Base-by-base conservation (phyloP, 2,888 invertebrate genomes). In the Aphodius sticticus region DNA sequence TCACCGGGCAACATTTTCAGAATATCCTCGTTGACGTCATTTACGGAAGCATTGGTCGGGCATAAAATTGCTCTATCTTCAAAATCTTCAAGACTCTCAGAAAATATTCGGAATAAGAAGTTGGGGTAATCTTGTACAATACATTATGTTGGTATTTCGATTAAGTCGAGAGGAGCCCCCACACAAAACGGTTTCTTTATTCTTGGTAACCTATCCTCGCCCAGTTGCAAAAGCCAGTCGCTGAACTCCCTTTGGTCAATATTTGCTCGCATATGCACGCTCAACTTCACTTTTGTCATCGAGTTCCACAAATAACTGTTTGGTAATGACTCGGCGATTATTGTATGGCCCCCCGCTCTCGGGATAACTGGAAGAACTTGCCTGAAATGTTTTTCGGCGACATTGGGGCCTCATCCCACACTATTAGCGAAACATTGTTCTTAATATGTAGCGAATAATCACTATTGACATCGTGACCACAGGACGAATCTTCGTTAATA, bases 361-460 rank as follows among this genome's bases (percentile, higher is more conserved):
- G 79, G 78, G 2, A 82, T 78, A 15, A 83, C 80, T 4, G 82
- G 82, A 9, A 82, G 75, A 6, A 78, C 71, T 81, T 83, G 83
- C 35, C 83, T 77, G 69, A 7, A 82, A 69, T 82, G 6, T 69
- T 16, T 16, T 76, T 78, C 4, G 53, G 78, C 3, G 79, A 79
- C 83, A 83, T 82, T 0, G 82, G 76, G 6, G 81, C 82, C 70
- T 83, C 83, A 76, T 83, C 83, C 82, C 82, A 83, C 4, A 82
- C 69, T 9, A 82, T 80, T 2, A 83, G 53, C 53, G 72, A 38
- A 16, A 69, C 76, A 36, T 36, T 37, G 35, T 75, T 35, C 36
- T 37, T 35, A 15, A 75, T 36, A 35, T 75, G 35, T 26, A 37
- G 36, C 16, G 75, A 75, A 7, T 16, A 35, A 16, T 35, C 36